phyloP scores from a whole-genome alignment of 2,797 vertebrate genomes.

The Enteromius radiatus region DNA sequence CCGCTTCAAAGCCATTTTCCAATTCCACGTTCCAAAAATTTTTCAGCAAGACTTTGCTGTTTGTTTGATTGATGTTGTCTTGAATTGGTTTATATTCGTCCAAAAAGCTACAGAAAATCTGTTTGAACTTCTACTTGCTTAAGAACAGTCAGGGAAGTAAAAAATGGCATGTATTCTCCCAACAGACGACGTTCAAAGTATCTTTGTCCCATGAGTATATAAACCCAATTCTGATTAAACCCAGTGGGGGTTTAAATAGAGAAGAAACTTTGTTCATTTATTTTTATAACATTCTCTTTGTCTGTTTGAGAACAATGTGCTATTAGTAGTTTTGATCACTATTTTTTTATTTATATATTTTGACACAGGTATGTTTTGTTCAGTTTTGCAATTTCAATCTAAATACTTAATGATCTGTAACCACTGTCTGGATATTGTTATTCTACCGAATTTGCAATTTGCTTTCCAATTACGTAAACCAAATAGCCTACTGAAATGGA shows the following conservation, averaged over 20 bases:
- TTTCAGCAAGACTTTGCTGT: slow-evolving; percentile 6
- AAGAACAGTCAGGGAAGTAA: slow-evolving; percentile 17
- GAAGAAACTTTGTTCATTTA: neutral
- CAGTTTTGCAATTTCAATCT: neutral
- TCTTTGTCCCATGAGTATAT: slow-evolving; percentile 59
- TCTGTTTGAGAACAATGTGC: neutral
- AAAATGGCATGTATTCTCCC: slow-evolving; percentile 23
- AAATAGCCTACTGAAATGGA: neutral
- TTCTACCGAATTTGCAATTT: slow-evolving; percentile 5
- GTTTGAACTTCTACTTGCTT: slow-evolving; percentile 38
- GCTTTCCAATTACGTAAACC: neutral
- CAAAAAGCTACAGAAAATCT: slow-evolving; percentile 17
- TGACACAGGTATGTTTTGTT: neutral
- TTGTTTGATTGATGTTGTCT: slow-evolving; percentile 35
- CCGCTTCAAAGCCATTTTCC: slow-evolving; percentile 20
- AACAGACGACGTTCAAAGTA: slow-evolving; percentile 51
- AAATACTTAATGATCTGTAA: slow-evolving; percentile 18
- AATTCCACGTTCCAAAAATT: neutral
- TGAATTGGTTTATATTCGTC: slow-evolving; percentile 41
- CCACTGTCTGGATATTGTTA: neutral
- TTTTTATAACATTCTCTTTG: neutral
- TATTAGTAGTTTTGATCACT: neutral
- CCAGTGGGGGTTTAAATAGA: neutral
- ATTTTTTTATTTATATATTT: neutral
- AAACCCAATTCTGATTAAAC: slow-evolving; percentile 15